These are phyloP conservation scores for Apogon talboti DNA, from an alignment of 2,797 vertebrate species.

Conservation along the genomic window DNA sequence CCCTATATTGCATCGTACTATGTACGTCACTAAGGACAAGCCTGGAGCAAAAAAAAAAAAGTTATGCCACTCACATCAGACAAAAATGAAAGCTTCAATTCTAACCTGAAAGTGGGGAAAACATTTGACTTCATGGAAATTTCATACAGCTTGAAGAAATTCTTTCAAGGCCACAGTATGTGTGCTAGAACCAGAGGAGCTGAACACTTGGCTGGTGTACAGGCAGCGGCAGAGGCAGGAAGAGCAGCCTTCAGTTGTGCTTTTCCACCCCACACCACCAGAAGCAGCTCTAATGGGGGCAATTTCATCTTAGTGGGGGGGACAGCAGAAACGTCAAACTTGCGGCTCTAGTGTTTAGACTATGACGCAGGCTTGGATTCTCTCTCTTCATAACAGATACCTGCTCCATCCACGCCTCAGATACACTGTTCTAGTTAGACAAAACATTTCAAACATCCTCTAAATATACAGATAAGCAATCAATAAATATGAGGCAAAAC, in stretches of 20 bases:
- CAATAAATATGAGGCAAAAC: not conserved
- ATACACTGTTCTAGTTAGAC: constrained; percentile 1
- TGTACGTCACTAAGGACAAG: constrained; percentile 3
- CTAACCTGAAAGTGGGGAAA: not conserved
- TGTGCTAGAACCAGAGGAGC: constrained; percentile 5
- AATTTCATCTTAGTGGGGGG: constrained; percentile 34
- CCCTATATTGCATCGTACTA: not conserved
- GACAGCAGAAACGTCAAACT: constrained; percentile 36
- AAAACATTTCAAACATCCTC: not conserved
- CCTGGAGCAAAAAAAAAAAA: not conserved
- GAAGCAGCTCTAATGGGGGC: constrained; percentile 33
- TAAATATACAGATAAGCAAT: not conserved
- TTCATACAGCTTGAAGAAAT: not conserved
- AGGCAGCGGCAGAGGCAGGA: constrained; percentile 17
- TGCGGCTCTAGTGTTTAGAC: constrained; percentile 42
- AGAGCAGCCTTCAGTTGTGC: constrained; percentile 1
- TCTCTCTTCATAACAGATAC: constrained; percentile 13
- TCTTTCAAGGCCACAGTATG: constrained; percentile 14
- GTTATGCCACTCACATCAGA: not conserved
- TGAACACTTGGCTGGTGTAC: constrained; percentile 8
- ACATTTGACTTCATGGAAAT: not conserved
- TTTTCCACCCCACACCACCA: constrained; percentile 27
- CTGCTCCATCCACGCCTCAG: not conserved
- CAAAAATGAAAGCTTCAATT: not conserved
- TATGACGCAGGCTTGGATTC: constrained; percentile 31